A percentile compares a stretch with the other conserved stretches of the same genome.
Conservation (phyloP, 1,140 invertebrate genomes). For the Hycleus cichorii region DNA sequence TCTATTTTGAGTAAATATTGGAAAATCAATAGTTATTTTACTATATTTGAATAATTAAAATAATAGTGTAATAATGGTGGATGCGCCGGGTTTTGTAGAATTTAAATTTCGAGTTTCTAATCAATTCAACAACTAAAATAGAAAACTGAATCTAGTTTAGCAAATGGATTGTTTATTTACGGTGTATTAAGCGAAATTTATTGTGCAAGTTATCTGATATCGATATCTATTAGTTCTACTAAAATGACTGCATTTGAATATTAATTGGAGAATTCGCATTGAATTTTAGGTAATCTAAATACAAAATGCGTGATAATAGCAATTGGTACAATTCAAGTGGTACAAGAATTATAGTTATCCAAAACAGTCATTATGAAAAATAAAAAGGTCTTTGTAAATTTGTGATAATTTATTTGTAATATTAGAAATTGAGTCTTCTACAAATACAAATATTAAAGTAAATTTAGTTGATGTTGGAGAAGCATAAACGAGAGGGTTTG, state of each 20-base stretch:
- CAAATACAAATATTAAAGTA: slow-evolving; percentile 12
- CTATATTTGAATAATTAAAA: too few relatives aligned
- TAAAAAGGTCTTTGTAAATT: too few relatives aligned
- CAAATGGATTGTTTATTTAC: background rate
- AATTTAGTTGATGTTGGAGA: slow-evolving; percentile 14
- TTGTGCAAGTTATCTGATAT: slow-evolving; percentile 1
- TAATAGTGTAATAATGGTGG: too few relatives aligned
- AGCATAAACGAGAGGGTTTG: slow-evolving; percentile 12
- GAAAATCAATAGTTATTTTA: too few relatives aligned
- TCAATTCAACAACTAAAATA: too few relatives aligned
- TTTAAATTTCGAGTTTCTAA: too few relatives aligned
- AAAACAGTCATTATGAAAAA: slow-evolving; percentile 5
- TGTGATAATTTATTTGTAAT: too few relatives aligned
- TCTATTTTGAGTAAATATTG: too few relatives aligned
- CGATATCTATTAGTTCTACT: slow-evolving; percentile 6
- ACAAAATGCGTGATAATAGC: slow-evolving; percentile 7
- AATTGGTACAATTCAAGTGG: background rate
- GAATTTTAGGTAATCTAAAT: slow-evolving; percentile 8
- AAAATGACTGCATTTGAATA: slow-evolving; percentile 15
- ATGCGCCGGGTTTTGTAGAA: too few relatives aligned
- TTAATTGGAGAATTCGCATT: slow-evolving; percentile 10
- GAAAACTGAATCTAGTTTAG: too few relatives aligned
- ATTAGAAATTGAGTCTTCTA: too few relatives aligned
- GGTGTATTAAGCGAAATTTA: background rate
- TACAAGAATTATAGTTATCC: slow-evolving; percentile 7